Evolutionary conservation across 2,797 vertebrate genomes (phyloP).

Genomic region (Astyanax mexicanus): DNA sequence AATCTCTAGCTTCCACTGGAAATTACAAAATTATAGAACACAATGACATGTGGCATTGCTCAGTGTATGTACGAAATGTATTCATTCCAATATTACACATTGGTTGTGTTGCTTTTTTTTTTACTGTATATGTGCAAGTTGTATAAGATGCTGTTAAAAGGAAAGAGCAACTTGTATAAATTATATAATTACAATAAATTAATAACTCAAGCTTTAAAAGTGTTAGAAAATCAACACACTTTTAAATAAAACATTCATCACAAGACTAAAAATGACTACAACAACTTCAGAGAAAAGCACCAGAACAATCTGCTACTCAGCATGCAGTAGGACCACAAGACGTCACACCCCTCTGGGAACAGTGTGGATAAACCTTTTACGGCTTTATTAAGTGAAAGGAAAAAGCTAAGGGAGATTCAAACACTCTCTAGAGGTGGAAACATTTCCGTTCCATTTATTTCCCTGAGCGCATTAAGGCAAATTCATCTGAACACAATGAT

Average conservation of each 20-base stretch:
- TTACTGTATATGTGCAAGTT: too few species aligned
- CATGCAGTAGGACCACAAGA: not conserved
- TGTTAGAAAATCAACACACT: not conserved
- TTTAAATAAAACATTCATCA: not conserved
- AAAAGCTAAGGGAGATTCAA: not conserved
- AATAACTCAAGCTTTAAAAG: too few species aligned
- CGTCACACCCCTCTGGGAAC: not conserved
- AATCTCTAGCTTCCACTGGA: too few species aligned
- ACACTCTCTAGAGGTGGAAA: slow-evolving; percentile 1
- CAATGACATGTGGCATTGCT: too few species aligned
- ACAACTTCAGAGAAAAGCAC: not conserved
- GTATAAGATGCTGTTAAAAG: too few species aligned
- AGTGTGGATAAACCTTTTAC: not conserved
- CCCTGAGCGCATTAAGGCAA: not conserved
- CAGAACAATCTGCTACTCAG: not conserved
- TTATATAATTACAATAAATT: too few species aligned
- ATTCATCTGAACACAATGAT: not conserved
- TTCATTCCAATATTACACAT: too few species aligned
- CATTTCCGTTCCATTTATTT: not conserved
- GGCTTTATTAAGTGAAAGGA: not conserved
- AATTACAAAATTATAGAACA: too few species aligned
- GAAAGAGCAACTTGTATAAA: not conserved
- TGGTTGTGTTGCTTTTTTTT: too few species aligned
- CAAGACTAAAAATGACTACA: not conserved
- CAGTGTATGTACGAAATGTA: too few species aligned